Base-by-base conservation (phyloP, 2,797 vertebrate species). In the Crax fasciolata region DNA sequence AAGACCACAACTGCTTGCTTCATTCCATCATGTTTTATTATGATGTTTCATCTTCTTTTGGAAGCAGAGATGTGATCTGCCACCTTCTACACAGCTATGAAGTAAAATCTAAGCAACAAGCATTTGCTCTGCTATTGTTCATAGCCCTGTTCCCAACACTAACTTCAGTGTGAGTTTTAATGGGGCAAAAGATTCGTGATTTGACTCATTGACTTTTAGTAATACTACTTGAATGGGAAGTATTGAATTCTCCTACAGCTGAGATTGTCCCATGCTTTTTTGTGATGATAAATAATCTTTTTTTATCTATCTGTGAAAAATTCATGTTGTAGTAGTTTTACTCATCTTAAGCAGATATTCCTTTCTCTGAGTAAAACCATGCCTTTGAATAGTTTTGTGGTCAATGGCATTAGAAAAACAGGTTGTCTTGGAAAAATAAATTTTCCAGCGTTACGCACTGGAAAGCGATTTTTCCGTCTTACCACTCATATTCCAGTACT, bases 401-500 rank as follows among this genome's bases (percentile, higher is more conserved):
- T 90, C 55, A 91, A 61, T 2, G 15, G 32, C 71, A 89, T 87
- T 93, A 85, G 73, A 88, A 95, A 93, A 95, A 76, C 62, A 94
- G 80, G 86, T 86, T 93, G 52, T 95, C 78, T 86, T 96, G 83
- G 86, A 86, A 96, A 94, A 97, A 94, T 41, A 25, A 10, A 11
- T 74, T 96, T 94, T 81, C 74, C 79, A 85, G 20, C 83, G 65
- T 91, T 93, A 85, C 63, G 23, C 59, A 14, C 16, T 93, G 48
- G 72, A 89, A 97, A 96, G 55, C 63, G 61, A 66, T 79, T 93
- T 97, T 97, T 96, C 84, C 66, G 79, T 91, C 73, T 75, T 70
- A 90, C 66, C 67, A 51, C 16, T 96, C 85, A 6, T 91, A 39
- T 66, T 87, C 84, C 44, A 17, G n/a, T 89, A 51, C 54, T 92